Percentiles rank a stretch among this genome's conserved stretches.
These are phyloP conservation scores for Dryomyza anilis DNA, from an alignment of 2,888 invertebrate genomes.

Conservation along the genomic window DNA sequence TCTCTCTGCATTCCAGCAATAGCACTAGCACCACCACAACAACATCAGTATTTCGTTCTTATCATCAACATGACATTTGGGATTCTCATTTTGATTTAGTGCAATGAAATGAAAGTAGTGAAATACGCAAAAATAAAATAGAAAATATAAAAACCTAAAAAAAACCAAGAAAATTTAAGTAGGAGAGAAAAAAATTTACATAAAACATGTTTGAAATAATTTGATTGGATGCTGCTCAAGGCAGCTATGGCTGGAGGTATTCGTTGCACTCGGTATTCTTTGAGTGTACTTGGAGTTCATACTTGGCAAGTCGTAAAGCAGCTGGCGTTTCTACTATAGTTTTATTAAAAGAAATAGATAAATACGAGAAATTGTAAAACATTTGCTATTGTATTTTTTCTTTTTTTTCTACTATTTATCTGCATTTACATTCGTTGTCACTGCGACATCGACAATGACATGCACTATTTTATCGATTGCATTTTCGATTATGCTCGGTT, in stretches of 20 bases:
- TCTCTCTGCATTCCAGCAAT: neutral
- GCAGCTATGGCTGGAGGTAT: neutral
- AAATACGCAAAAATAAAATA: no score
- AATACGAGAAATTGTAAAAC: neutral
- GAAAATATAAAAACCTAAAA: no score
- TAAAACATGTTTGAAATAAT: constrained; percentile 35
- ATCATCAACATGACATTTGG: constrained; percentile 36
- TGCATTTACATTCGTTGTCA: neutral
- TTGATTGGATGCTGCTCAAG: constrained; percentile 33
- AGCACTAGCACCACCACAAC: neutral
- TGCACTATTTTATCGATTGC: constrained; percentile 16
- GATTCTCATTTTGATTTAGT: constrained; percentile 35
- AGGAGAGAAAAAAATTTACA: constrained; percentile 27
- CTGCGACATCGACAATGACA: constrained; percentile 6
- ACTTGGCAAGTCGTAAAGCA: no score
- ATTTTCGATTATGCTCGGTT: constrained; percentile 2
- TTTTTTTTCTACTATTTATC: neutral
- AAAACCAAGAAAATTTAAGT: constrained; percentile 2
- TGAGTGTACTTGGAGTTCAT: neutral
- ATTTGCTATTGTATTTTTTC: constrained; percentile 29
- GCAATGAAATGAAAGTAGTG: constrained; percentile 30
- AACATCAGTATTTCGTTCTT: constrained; percentile 31
- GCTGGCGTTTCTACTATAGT: no score
- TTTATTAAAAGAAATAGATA: no score
- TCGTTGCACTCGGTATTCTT: neutral